Base-by-base conservation (phyloP, 1,140 invertebrate species). In the Neomicropteryx cornuta region DNA sequence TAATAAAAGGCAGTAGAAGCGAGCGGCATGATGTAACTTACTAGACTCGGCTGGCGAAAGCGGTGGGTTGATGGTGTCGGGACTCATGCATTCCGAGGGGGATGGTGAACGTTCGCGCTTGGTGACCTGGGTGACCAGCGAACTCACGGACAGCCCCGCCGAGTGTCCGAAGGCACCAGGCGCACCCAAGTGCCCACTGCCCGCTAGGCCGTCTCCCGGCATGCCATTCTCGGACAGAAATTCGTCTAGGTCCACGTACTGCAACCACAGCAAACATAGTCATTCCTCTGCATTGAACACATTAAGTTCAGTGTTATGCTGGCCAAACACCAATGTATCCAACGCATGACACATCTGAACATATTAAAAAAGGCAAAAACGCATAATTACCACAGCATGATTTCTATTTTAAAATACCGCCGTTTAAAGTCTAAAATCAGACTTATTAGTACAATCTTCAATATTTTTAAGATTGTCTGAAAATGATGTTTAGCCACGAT, bases 211-310 rank as follows among this genome's bases (percentile, higher is more conserved):
- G 56, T 87, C 83, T 52, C 82, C 78, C 39, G 84, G 83, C 64
- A 88, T 87, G 45, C 86, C 88, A 66, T 92, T 94, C 66, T 94
- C 90, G 46, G 83, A 87, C 47, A 96, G 76, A 68, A 96, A 95
- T 68, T 94, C 90, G 68, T 96, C 91, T 68, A 96, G 71, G 69
- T 95, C 91, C 71, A 94, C 88, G 66, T 93, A 94, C 81, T 91
- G 75, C 52, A 83, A 75, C 58, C 50, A 58, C 53, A n/a, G n/a
- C n/a, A n/a, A n/a, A n/a, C n/a, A n/a, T n/a, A 43, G 58, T 53
- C 16, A 20, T n/a, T n/a, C n/a, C n/a, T n/a, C n/a, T n/a, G n/a
- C n/a, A n/a, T n/a, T n/a, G n/a, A n/a, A n/a, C n/a, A n/a, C n/a
- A n/a, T n/a, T n/a, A n/a, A n/a, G n/a, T n/a, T n/a, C n/a, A n/a